These are phyloP conservation scores for Polydesmus complanatus DNA, from an alignment of 2,888 invertebrate species.

Conservation along the genomic window DNA sequence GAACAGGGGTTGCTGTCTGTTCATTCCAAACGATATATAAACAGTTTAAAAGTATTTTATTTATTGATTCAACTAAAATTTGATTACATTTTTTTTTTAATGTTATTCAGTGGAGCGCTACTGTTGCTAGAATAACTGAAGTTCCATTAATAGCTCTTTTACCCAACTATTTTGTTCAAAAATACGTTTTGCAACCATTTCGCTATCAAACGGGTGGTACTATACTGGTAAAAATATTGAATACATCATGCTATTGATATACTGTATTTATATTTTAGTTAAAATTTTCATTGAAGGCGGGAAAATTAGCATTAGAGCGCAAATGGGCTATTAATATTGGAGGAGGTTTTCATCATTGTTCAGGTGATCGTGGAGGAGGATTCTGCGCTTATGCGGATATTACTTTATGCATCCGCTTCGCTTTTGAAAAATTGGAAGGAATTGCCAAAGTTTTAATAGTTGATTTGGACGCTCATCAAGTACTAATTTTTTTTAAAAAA, in stretches of 20 bases:
- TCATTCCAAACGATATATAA: slow-evolving; percentile 59
- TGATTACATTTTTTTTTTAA: neutral
- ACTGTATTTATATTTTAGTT: neutral
- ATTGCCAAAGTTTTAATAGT: slow-evolving; percentile 57
- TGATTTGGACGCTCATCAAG: slow-evolving; percentile 85
- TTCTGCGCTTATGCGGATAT: slow-evolving; percentile 87
- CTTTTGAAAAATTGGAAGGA: slow-evolving; percentile 39
- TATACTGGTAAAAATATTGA: slow-evolving; percentile 39
- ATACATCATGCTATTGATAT: neutral
- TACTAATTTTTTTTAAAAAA: slow-evolving; percentile 25
- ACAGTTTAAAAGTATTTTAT: slow-evolving; percentile 44
- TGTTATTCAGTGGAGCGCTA: slow-evolving; percentile 53
- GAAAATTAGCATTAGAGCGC: slow-evolving; percentile 61
- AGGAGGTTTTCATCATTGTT: slow-evolving; percentile 84
- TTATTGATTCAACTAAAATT: neutral
- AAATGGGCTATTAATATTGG: slow-evolving; percentile 86
- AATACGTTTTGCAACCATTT: slow-evolving; percentile 61
- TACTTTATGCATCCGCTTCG: slow-evolving; percentile 55
- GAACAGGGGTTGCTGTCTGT: slow-evolving; percentile 57
- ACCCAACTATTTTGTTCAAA: slow-evolving; percentile 62
- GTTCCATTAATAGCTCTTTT: slow-evolving; percentile 55
- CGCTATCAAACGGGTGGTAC: slow-evolving; percentile 70
- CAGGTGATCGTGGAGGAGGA: slow-evolving; percentile 58
- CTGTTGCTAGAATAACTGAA: slow-evolving; percentile 66
- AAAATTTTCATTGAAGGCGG: slow-evolving; percentile 42